phyloP scores from a whole-genome alignment of 1,140 invertebrate genomes.

The Chelonus insularis region DNA sequence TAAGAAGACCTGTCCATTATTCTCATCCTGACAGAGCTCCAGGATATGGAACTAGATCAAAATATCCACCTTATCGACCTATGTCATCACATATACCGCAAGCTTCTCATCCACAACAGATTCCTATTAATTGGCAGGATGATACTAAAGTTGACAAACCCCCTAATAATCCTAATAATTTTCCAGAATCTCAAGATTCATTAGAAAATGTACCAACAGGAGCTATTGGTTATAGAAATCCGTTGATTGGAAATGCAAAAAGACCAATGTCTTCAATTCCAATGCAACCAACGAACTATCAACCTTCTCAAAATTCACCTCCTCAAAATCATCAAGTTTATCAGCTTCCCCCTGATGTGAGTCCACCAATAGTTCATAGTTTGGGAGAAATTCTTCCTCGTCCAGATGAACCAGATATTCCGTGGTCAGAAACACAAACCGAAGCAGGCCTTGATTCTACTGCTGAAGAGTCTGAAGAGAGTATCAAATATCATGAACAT shows the following conservation, averaged over 20 bases:
- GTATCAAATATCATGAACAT: slow-evolving; percentile 39
- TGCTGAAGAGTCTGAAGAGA: slow-evolving; percentile 51
- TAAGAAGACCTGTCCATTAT: slow-evolving; percentile 42
- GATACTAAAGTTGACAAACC: slow-evolving; percentile 2
- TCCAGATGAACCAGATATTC: slow-evolving; percentile 30
- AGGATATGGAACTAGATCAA: slow-evolving; percentile 40
- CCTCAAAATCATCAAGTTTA: slow-evolving; percentile 11
- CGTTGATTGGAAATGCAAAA: slow-evolving; percentile 38
- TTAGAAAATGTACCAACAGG: slow-evolving; percentile 40
- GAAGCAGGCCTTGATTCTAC: slow-evolving; percentile 46
- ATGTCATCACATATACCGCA: slow-evolving; percentile 18
- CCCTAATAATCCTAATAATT: not conserved
- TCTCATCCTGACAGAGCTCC: slow-evolving; percentile 43
- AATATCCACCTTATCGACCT: slow-evolving; percentile 23
- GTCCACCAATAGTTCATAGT: slow-evolving; percentile 30
- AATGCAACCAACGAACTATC: slow-evolving; percentile 20
- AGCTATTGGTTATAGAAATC: slow-evolving; percentile 49
- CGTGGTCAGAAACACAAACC: slow-evolving; percentile 34
- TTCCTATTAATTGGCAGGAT: slow-evolving; percentile 16
- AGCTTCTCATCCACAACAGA: slow-evolving; percentile 34
- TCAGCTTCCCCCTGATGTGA: slow-evolving; percentile 19
- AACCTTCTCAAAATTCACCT: not conserved
- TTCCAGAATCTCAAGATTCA: not conserved
- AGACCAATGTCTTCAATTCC: not conserved
- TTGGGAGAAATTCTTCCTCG: slow-evolving; percentile 32